A percentile compares a stretch with the other conserved stretches of the same genome.
These are phyloP conservation scores for Muscidifurax raptorellus DNA, from an alignment of 1,140 invertebrate species.

Conservation along the genomic window DNA sequence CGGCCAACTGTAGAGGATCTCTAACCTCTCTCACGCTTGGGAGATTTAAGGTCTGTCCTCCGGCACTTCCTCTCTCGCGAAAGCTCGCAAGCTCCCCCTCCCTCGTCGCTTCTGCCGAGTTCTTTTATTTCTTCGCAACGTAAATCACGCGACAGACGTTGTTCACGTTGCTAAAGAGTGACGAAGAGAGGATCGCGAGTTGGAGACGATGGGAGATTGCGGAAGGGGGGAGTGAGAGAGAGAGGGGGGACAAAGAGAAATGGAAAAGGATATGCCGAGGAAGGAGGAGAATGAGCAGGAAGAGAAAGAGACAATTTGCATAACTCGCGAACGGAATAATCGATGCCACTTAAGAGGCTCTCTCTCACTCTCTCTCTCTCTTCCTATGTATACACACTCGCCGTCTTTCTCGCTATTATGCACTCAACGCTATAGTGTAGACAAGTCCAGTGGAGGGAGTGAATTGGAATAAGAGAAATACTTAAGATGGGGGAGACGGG, in stretches of 20 bases:
- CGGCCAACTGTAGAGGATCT: constrained; percentile 33
- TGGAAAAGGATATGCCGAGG: constrained; percentile 55
- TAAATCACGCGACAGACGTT: constrained; percentile 71
- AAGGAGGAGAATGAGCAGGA: constrained; percentile 48
- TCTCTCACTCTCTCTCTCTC: neutral
- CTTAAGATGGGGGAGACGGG: constrained; percentile 6
- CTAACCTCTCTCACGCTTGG: constrained; percentile 54
- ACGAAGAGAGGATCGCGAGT: constrained; percentile 37
- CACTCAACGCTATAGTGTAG: neutral
- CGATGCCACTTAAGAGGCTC: constrained; percentile 65
- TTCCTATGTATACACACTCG: neutral
- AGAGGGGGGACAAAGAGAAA: constrained; percentile 55
- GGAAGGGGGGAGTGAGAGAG: constrained; percentile 42
- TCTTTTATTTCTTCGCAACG: constrained; percentile 63
- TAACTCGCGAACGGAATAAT: constrained; percentile 71
- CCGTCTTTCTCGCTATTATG: neutral
- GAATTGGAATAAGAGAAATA: constrained; percentile 54
- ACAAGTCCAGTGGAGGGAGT: constrained; percentile 10
- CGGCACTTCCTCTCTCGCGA: constrained; percentile 51
- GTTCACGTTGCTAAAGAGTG: constrained; percentile 56
- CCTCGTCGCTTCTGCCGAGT: constrained; percentile 18
- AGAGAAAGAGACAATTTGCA: constrained; percentile 65
- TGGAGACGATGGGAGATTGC: neutral
- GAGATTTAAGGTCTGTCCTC: constrained; percentile 65
- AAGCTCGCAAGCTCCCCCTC: neutral